These are phyloP conservation scores for Melanotaenia duboulayi DNA, from an alignment of 2,113 vertebrate genomes.

Conservation along the genomic window DNA sequence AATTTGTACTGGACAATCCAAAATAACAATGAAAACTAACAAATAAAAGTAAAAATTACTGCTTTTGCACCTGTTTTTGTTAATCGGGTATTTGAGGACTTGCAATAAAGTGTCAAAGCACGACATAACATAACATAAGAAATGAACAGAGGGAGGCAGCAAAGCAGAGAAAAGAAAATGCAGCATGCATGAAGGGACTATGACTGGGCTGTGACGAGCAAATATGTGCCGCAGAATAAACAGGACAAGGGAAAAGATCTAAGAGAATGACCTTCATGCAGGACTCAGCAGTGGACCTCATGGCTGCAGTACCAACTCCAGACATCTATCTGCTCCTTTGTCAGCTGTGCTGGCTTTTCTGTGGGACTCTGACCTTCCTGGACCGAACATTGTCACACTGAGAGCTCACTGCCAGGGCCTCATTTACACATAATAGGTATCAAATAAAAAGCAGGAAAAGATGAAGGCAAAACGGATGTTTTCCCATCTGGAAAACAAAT, in stretches of 20 bases:
- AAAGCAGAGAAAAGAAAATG: constrained; percentile 46
- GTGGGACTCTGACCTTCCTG: constrained; percentile 22
- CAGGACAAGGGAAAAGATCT: constrained; percentile 38
- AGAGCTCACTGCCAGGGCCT: constrained; percentile 33
- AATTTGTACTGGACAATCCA: background rate
- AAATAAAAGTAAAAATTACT: background rate
- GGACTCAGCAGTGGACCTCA: constrained; percentile 13
- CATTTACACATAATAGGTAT: constrained; percentile 54
- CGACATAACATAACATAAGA: background rate
- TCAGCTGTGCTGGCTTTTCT: constrained; percentile 6
- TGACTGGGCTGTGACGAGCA: constrained; percentile 27
- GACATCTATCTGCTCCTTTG: constrained; percentile 12
- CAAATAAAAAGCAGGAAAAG: constrained; percentile 18
- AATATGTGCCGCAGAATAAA: constrained; percentile 50
- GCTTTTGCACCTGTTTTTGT: constrained; percentile 30
- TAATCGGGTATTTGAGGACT: constrained; percentile 38
- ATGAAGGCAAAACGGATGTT: constrained; percentile 3
- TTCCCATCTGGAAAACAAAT: constrained; percentile 38
- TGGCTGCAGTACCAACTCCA: constrained; percentile 25
- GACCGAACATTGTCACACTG: constrained; percentile 14
- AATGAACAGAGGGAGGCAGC: constrained; percentile 25
- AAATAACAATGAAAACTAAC: constrained; percentile 1
- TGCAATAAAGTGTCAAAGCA: constrained; percentile 56
- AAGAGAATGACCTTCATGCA: constrained; percentile 34
- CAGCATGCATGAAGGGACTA: background rate